Evolutionary conservation across 2,888 invertebrate genomes (phyloP).

Genomic region (Mellilla xanthometata): DNA sequence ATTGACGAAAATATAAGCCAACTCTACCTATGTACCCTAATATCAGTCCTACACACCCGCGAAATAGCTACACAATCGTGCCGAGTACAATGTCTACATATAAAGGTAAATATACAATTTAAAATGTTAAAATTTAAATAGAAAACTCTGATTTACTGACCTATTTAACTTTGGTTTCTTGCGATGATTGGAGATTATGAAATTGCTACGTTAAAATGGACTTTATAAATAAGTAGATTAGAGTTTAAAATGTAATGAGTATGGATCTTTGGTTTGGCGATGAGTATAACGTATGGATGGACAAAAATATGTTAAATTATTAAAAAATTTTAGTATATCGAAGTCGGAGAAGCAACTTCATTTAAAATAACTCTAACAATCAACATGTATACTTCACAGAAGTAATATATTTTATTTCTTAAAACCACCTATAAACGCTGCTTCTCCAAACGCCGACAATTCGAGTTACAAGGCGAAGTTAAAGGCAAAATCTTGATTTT

Average conservation of each 20-base stretch:
- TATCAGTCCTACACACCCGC: conserved; percentile 29
- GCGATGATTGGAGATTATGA: background rate
- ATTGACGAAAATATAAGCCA: conserved; percentile 13
- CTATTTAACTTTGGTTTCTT: conserved; percentile 7
- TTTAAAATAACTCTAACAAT: no score
- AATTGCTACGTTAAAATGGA: no score
- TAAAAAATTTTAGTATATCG: background rate
- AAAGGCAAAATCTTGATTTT: no score
- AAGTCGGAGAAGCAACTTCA: conserved; percentile 2
- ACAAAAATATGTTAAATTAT: background rate
- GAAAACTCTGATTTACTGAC: background rate
- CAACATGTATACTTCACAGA: conserved; percentile 13
- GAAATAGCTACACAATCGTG: conserved; percentile 20
- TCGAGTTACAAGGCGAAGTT: no score
- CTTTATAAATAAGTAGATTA: no score
- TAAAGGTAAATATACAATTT: background rate
- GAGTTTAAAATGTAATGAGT: no score
- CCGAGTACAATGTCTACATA: conserved; percentile 13
- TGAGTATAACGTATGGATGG: conserved; percentile 12
- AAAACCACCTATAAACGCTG: background rate
- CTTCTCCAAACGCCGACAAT: no score
- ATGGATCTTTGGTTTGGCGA: conserved; percentile 8
- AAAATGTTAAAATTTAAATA: background rate
- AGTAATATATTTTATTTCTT: conserved; percentile 5
- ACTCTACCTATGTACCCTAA: conserved; percentile 9